Base-by-base conservation (phyloP, 2,113 vertebrate species). In the Psittacara wagleri region DNA sequence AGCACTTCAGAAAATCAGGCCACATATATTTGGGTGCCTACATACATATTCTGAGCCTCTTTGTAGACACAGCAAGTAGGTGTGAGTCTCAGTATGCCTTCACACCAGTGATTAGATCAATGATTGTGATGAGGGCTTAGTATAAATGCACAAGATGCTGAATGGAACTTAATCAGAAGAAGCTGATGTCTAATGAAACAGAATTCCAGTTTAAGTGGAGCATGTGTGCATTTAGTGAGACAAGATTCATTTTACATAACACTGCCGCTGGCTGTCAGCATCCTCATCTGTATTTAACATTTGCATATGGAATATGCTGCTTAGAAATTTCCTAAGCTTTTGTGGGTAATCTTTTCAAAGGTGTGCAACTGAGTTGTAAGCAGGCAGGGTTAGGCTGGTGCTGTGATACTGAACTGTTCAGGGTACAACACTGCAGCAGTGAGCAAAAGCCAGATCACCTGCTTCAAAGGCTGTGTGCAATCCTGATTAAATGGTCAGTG, bases 1-100 rank as follows among this genome's bases (percentile, higher is more conserved):
- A 80, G 51, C 68, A 39, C 41, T 95, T 85, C 31, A 57, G 74
- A 83, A 96, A 94, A 93, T 63, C 24, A 74, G 88, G 82, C 13
- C 69, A 31, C 5, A 1, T 69, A 20, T 67, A 77, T 91, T 85
- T 84, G 61, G 25, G n/a, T 87, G 25, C 23, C 39, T 67, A 66
- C 74, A 35, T 75, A 49, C 5, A 18, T 13, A 17, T 88, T 91
- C 52, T 73, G 17, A 79, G 41, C 48, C 24, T 81, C 59, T 35
- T 84, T 2, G 3, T 59, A 64, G 37, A 23, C 22, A 27, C 25
- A 69, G 39, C 19, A 64, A 41, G 29, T 55, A 59, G 33, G 41
- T 28, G 43, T 75, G 66, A 23, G 55, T 95, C 79, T 90, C 6
- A 2, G 20, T 86, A 27, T 51, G n/a, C 35, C 24, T 54, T 39